These are phyloP conservation scores for Neocrepidodera transversa DNA, from an alignment of 2,888 invertebrate genomes.

Conservation along the genomic window DNA sequence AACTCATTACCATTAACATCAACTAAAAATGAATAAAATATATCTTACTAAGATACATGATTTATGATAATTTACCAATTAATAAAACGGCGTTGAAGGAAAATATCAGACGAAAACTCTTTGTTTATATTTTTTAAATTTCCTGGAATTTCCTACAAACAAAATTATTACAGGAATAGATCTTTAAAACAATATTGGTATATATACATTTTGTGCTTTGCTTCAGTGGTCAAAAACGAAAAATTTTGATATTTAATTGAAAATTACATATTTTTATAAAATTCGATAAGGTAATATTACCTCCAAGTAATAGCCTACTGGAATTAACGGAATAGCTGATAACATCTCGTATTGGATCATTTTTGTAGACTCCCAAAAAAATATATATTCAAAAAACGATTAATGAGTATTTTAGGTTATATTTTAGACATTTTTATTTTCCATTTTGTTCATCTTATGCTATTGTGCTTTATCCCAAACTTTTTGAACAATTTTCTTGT, in stretches of 20 bases:
- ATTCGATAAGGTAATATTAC: slow-evolving; percentile 66
- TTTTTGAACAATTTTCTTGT: too few species aligned
- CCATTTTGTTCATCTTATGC: too few species aligned
- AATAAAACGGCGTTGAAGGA: slow-evolving; percentile 62
- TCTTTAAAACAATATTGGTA: background rate
- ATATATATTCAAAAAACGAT: background rate
- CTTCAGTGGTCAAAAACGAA: slow-evolving; percentile 64
- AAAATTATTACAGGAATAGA: background rate
- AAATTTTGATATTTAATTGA: slow-evolving; percentile 63
- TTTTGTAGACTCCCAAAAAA: slow-evolving; percentile 46
- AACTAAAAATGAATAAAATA: slow-evolving; percentile 42
- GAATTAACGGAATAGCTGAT: slow-evolving; percentile 58
- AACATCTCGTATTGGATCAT: slow-evolving; percentile 56
- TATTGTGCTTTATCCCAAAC: too few species aligned
- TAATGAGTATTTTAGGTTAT: too few species aligned
- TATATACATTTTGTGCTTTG: slow-evolving; percentile 74
- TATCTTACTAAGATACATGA: background rate
- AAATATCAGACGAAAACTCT: slow-evolving; percentile 79
- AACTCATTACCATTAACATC: slow-evolving; percentile 42
- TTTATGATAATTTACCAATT: slow-evolving; percentile 3
- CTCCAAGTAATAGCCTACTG: slow-evolving; percentile 66
- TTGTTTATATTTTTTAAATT: slow-evolving; percentile 73
- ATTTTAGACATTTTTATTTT: too few species aligned
- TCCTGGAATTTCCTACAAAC: slow-evolving; percentile 66
- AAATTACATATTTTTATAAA: slow-evolving; percentile 63